These are phyloP conservation scores for Trinorchestia longiramus DNA, from an alignment of 1,140 invertebrate genomes.

Conservation along the genomic window DNA sequence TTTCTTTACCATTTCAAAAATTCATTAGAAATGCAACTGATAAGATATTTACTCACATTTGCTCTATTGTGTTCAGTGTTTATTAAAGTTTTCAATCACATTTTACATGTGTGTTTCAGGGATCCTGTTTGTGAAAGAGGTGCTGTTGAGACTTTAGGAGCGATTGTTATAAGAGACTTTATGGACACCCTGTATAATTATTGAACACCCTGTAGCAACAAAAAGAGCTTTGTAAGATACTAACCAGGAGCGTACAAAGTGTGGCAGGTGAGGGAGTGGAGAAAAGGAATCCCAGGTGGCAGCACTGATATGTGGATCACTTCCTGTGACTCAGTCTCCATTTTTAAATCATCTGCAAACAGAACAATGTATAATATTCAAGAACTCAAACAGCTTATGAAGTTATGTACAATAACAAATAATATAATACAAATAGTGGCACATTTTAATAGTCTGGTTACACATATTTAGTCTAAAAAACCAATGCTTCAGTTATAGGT, in stretches of 20 bases:
- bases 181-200: not conserved
- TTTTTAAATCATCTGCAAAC: slow-evolving; percentile 10
- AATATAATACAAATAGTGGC: not conserved
- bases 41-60: too few relatives aligned
- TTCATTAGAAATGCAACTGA: too few relatives aligned
- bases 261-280: slow-evolving; percentile 8
- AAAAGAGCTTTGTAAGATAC: not conserved
- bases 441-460: not conserved
- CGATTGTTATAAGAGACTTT: too few relatives aligned
- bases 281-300: slow-evolving; percentile 38
- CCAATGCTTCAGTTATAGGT: not conserved
- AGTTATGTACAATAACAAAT: not conserved
- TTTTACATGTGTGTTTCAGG: too few relatives aligned
- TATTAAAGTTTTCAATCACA: too few relatives aligned
- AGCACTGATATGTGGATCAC: slow-evolving; percentile 16
- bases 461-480: not conserved
- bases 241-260: slow-evolving; percentile 3
- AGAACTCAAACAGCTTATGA: not conserved
- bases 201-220: not conserved
- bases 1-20: too few relatives aligned
- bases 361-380: not conserved
- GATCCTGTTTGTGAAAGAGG: too few relatives aligned
- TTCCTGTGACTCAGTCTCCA: not conserved
- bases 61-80: too few relatives aligned
- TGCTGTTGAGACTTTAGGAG: too few relatives aligned